phyloP scores from a whole-genome alignment of 2,113 vertebrate species.

The Onychorhynchus coronatus region DNA sequence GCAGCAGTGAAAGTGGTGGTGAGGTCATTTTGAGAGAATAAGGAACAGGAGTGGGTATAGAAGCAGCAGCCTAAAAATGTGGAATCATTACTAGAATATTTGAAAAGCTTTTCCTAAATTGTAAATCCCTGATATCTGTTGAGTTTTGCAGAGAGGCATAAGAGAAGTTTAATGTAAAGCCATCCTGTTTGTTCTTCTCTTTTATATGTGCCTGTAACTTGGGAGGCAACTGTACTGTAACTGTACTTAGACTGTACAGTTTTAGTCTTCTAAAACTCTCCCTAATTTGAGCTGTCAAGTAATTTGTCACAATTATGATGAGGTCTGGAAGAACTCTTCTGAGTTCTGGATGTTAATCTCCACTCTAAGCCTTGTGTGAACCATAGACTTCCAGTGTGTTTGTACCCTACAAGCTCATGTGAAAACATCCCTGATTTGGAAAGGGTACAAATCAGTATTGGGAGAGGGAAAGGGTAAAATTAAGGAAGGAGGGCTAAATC shows the following conservation, averaged over 20 bases:
- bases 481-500: not conserved
- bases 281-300: not conserved
- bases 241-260: not conserved
- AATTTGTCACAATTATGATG: not conserved
- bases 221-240: too few species aligned
- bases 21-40: not conserved
- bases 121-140: not conserved
- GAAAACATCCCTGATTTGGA: not conserved
- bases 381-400: not conserved
- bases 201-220: not conserved
- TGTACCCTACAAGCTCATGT: not conserved
- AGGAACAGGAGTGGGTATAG: not conserved
- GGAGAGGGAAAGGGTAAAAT: not conserved
- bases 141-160: not conserved
- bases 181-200: not conserved
- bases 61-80: not conserved
- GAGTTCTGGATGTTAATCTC: not conserved
- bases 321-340: not conserved
- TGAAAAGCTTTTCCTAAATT: not conserved
- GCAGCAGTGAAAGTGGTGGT: not conserved
- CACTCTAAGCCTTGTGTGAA: not conserved
- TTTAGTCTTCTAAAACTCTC: not conserved
- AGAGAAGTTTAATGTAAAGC: not conserved
- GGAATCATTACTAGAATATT: not conserved
- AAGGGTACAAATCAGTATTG: not conserved